These are phyloP conservation scores for Oscheius sp. DNA, from an alignment of 2,888 invertebrate species.

Conservation along the genomic window DNA sequence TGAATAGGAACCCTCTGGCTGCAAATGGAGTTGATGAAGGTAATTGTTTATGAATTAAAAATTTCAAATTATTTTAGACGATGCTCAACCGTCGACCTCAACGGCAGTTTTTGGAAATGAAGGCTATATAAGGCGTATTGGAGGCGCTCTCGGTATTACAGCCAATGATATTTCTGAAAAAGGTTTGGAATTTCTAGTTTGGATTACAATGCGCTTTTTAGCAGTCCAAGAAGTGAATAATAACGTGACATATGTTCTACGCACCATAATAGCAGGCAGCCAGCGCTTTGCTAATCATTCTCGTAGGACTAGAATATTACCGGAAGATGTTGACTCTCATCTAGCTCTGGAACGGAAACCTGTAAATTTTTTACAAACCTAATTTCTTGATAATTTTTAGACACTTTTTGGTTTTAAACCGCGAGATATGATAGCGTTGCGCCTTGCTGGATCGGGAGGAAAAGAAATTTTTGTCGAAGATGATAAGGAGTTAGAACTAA, in stretches of 20 bases:
- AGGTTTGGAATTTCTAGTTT: neutral
- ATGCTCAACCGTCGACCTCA: slow-evolving; percentile 30
- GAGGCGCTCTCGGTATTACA: slow-evolving; percentile 17
- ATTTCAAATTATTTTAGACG: neutral
- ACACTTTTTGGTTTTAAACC: slow-evolving; percentile 36
- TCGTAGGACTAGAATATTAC: slow-evolving; percentile 17
- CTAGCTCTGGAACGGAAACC: slow-evolving; percentile 18
- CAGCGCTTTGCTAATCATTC: slow-evolving; percentile 32
- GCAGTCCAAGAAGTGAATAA: slow-evolving; percentile 20
- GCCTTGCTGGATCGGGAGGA: slow-evolving; percentile 37
- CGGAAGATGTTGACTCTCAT: slow-evolving; percentile 35
- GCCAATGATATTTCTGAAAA: neutral
- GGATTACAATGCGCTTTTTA: neutral
- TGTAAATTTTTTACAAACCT: slow-evolving; percentile 10
- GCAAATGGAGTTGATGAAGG: slow-evolving; percentile 10
- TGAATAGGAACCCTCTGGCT: slow-evolving; percentile 6
- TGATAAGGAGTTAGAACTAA: slow-evolving; percentile 25
- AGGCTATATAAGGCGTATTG: slow-evolving; percentile 17
- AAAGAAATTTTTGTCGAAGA: slow-evolving; percentile 37
- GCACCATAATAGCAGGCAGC: slow-evolving; percentile 24
- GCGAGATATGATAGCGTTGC: slow-evolving; percentile 12
- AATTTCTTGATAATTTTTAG: neutral
- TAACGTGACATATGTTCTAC: slow-evolving; percentile 33
- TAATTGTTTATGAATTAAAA: neutral
- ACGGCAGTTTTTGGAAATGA: slow-evolving; percentile 19